Conservation (phyloP, 2,797 vertebrate genomes). For the Epinephelus coioides region DNA sequence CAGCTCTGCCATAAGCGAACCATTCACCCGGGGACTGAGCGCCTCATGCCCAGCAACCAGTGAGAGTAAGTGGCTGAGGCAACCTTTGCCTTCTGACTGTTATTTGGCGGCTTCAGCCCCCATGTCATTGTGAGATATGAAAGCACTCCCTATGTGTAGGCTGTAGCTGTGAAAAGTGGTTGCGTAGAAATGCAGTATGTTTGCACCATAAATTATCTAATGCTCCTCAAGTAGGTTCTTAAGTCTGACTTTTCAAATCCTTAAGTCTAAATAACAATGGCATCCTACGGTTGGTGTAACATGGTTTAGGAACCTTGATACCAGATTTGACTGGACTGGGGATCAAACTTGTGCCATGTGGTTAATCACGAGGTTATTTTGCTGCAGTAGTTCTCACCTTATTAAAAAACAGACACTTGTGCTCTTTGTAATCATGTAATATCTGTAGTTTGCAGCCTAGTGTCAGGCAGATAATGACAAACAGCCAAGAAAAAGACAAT, state of each 20-base stretch:
- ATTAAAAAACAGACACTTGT: neutral
- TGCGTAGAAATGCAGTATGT: neutral
- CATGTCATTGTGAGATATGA: constrained; percentile 48
- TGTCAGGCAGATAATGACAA: too few species aligned
- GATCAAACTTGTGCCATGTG: neutral
- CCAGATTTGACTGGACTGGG: neutral
- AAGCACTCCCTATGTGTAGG: constrained; percentile 45
- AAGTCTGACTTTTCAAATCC: neutral
- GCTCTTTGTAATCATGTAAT: neutral
- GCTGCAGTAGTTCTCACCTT: neutral
- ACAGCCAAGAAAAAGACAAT: too few species aligned
- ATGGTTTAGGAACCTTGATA: neutral
- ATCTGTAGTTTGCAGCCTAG: neutral
- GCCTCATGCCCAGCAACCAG: constrained; percentile 49
- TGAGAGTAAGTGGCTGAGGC: constrained; percentile 47
- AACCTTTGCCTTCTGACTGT: constrained; percentile 57
- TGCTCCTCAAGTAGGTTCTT: neutral
- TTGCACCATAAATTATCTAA: neutral
- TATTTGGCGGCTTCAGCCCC: constrained; percentile 47
- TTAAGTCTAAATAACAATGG: neutral
- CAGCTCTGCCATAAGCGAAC: constrained; percentile 70
- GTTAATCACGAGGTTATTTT: neutral
- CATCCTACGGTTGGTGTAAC: neutral
- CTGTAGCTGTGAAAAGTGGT: constrained; percentile 18
- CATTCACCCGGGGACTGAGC: constrained; percentile 57